Base-by-base conservation (phyloP, 2,113 vertebrate species). In the Petrocephalus microphthalmus region DNA sequence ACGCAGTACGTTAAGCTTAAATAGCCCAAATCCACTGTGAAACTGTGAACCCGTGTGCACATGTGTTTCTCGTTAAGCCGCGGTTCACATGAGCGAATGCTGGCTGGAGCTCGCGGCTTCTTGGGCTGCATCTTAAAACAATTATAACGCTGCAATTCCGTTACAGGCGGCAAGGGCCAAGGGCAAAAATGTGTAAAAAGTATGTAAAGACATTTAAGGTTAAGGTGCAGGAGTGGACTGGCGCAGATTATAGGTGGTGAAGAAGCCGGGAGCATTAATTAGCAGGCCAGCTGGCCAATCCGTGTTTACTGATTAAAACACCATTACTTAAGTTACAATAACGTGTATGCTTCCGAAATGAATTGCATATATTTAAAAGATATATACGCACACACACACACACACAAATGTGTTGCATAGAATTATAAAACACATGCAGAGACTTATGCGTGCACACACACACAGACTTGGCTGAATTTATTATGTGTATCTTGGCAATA, bases 21-120 rank as follows among this genome's bases (percentile, higher is more conserved):
- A 78, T 83, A 83, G 45, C 81, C 20, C 42, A 47, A 83, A 83
- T 83, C 81, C 81, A 83, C 81, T 83, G 81, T 83, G 81, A 83
- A 83, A 49, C 81, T 83, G 81, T 49, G 81, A 49, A 83, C 45
- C 81, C 45, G 19, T 7, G 2, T 22, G 45, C 20, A 45, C 81
- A 83, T 20, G 81, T 83, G 81, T 83, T 83, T 83, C 37, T 49
- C 45, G 22, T 83, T 83, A 83, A 20, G 45, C 45, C 45, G 81
- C 19, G 81, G 42, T 22, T 83, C 81, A 83, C 42, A 49, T 83
- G n/a, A 49, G 33, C 33, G 81, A 83, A 83, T 22, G 22, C 45
- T 49, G 45, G 45, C 81, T 3, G 45, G 37, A 5, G 81, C 33
- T 42, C 81, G 6, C 22, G 3, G 19, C 42, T 49, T 22, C 45